These are phyloP conservation scores for Sycobia sp. DNA, from an alignment of 1,140 invertebrate species.

Conservation along the genomic window DNA sequence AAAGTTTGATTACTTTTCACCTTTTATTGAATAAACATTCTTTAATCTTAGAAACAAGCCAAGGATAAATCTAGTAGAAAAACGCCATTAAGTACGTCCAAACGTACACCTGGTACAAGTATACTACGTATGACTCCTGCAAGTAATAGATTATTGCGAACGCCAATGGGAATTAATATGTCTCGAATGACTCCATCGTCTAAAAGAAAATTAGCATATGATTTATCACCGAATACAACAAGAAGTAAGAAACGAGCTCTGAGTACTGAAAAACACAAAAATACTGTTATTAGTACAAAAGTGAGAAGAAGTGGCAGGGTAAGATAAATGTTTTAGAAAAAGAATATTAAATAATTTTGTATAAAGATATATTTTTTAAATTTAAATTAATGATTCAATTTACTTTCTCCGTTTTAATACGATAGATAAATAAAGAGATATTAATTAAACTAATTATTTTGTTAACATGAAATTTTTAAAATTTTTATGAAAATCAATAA, in stretches of 20 bases:
- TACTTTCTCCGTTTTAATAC: too few species aligned
- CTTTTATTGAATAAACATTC: constrained; percentile 2
- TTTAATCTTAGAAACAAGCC: constrained; percentile 45
- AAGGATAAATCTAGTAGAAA: constrained; percentile 54
- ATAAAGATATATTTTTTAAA: too few species aligned
- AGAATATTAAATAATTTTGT: constrained; percentile 11
- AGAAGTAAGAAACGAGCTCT: constrained; percentile 39
- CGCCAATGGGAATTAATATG: constrained; percentile 40
- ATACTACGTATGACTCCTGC: constrained; percentile 38
- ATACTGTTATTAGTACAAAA: constrained; percentile 39
- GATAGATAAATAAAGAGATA: too few species aligned
- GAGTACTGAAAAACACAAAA: constrained; percentile 39
- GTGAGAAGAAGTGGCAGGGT: constrained; percentile 45
- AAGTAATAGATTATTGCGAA: constrained; percentile 38
- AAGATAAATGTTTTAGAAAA: constrained; percentile 24
- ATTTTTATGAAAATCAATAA: not conserved
- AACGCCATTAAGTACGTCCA: constrained; percentile 48
- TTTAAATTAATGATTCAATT: too few species aligned
- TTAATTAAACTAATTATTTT: too few species aligned
- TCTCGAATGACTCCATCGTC: constrained; percentile 40
- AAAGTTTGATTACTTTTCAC: too few species aligned
- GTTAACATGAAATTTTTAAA: not conserved
- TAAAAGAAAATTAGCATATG: constrained; percentile 51
- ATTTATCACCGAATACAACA: constrained; percentile 42
- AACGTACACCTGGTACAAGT: constrained; percentile 43